phyloP scores from a whole-genome alignment of 2,888 invertebrate species.

The Athalia rosae region DNA sequence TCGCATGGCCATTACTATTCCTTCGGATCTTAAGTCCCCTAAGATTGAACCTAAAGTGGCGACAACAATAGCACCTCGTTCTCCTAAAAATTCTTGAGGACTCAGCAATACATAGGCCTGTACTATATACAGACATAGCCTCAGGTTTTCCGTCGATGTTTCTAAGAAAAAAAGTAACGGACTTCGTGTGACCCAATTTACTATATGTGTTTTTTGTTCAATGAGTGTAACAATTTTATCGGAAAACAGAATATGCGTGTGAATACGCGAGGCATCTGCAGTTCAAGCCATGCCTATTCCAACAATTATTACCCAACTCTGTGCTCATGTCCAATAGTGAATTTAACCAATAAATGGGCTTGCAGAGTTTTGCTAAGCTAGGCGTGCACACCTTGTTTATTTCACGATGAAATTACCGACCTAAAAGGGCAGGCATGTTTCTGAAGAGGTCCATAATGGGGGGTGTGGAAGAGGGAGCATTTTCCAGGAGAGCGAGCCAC shows the following conservation, averaged over 20 bases:
- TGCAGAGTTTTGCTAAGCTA: conserved; percentile 16
- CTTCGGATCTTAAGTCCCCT: conserved; percentile 86
- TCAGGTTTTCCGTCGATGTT: conserved; percentile 87
- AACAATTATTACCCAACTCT: neutral
- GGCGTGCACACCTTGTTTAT: conserved; percentile 38
- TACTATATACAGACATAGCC: conserved; percentile 86
- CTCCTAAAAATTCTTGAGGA: conserved; percentile 85
- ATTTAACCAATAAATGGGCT: neutral
- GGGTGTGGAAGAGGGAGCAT: conserved; percentile 79
- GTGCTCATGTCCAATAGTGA: neutral
- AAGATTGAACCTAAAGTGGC: conserved; percentile 83
- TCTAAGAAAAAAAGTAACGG: conserved; percentile 75
- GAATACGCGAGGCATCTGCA: neutral
- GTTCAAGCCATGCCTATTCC: neutral
- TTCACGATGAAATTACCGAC: conserved; percentile 71
- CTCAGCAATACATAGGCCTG: conserved; percentile 88
- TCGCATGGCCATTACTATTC: conserved; percentile 83
- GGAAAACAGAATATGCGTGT: neutral
- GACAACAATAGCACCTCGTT: conserved; percentile 83
- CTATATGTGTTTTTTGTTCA: neutral
- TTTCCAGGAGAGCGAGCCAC: conserved; percentile 90
- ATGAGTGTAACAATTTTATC: neutral
- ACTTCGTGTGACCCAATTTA: conserved; percentile 5
- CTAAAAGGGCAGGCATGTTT: conserved; percentile 84
- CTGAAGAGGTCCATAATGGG: conserved; percentile 83